A percentile compares a stretch with the other conserved stretches of the same genome.
These are phyloP conservation scores for Eurytoma adleriae DNA, from an alignment of 2,888 invertebrate species.

Conservation along the genomic window DNA sequence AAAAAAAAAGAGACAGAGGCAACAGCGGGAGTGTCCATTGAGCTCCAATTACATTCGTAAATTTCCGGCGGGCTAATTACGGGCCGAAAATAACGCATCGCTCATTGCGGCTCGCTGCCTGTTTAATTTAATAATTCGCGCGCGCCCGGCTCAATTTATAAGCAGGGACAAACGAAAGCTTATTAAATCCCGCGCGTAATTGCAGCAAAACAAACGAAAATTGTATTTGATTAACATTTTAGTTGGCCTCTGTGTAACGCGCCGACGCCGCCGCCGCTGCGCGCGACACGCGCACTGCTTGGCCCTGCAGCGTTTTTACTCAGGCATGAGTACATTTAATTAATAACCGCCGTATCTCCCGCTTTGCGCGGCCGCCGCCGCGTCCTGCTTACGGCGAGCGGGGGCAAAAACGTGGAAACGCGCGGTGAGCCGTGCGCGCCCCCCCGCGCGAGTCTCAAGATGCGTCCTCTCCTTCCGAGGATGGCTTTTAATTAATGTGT, in stretches of 20 bases:
- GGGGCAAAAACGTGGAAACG: slow-evolving; percentile 39
- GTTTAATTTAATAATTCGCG: not conserved
- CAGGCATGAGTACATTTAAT: slow-evolving; percentile 45
- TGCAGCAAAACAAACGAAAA: slow-evolving; percentile 9
- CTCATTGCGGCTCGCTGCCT: not conserved
- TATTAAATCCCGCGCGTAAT: slow-evolving; percentile 10
- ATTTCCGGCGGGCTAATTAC: not conserved
- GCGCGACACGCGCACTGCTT: not conserved
- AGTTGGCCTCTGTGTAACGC: not conserved
- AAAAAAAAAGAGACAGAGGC: too few relatives aligned
- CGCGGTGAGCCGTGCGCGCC: not conserved
- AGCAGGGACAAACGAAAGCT: slow-evolving; percentile 7
- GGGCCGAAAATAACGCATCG: not conserved
- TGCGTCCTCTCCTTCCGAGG: slow-evolving; percentile 13
- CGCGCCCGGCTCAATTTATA: not conserved
- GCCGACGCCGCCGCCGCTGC: not conserved
- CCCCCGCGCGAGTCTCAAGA: slow-evolving; percentile 20
- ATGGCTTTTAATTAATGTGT: slow-evolving; percentile 40
- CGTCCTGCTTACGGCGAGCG: not conserved
- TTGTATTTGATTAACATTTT: slow-evolving; percentile 47
- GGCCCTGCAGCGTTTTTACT: slow-evolving; percentile 18
- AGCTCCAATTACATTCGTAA: too few relatives aligned
- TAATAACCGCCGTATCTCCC: slow-evolving; percentile 42
- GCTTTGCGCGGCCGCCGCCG: not conserved
- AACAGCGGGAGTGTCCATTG: too few relatives aligned